These are phyloP conservation scores for Phthorimaea operculella DNA, from an alignment of 1,140 invertebrate species.

Conservation along the genomic window DNA sequence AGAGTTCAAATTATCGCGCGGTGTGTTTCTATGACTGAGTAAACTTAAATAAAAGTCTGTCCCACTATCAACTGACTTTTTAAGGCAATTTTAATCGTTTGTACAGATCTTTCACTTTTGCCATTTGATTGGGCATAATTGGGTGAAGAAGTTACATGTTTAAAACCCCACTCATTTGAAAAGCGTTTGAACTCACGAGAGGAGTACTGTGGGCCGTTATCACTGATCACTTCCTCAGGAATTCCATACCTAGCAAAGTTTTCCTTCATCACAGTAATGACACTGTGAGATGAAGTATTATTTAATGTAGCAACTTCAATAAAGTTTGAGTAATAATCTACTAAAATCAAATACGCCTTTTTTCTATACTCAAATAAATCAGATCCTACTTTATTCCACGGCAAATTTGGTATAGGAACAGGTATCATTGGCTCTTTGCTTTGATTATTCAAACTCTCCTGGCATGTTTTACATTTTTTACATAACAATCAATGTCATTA, in stretches of 20 bases:
- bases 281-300: neutral
- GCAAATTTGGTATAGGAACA: constrained; percentile 10
- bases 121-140: constrained; percentile 48
- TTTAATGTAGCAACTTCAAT: constrained; percentile 14
- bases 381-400: constrained; percentile 13
- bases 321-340: constrained; percentile 22
- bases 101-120: constrained; percentile 38
- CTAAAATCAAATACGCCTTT: constrained; percentile 14
- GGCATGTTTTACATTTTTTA: constrained; percentile 17
- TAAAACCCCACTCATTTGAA: constrained; percentile 43
- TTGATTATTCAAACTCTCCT: constrained; percentile 11
- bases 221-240: constrained; percentile 36
- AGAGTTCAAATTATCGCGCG: constrained; percentile 12
- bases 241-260: constrained; percentile 27
- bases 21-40: constrained; percentile 15
- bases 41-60: constrained; percentile 14
- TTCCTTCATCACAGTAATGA: neutral
- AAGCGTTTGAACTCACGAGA: constrained; percentile 50
- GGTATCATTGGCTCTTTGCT: constrained; percentile 12
- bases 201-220: constrained; percentile 51
- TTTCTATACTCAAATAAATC: constrained; percentile 20
- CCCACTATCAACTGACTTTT: constrained; percentile 20
- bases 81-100: constrained; percentile 43
- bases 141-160: constrained; percentile 42
- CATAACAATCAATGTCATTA: constrained; percentile 25